These are phyloP conservation scores for Cyphomyrmex costatus DNA, from an alignment of 1,140 invertebrate species.

Conservation along the genomic window DNA sequence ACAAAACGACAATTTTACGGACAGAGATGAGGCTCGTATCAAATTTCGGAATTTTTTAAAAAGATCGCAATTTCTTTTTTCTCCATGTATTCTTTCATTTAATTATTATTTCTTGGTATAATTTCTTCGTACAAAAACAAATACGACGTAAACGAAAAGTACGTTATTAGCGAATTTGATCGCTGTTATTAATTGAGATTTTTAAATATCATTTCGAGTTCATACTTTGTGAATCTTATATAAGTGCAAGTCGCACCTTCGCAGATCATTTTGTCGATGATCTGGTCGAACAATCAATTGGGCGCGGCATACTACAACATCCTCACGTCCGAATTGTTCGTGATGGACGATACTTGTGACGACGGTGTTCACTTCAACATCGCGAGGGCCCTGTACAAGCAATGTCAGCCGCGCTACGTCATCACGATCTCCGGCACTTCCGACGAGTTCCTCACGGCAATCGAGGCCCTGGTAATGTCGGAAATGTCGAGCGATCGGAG, in stretches of 20 bases:
- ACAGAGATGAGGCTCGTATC: conserved; percentile 63
- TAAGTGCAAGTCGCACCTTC: not conserved
- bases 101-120: not conserved
- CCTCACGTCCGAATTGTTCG: conserved; percentile 88
- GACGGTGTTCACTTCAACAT: conserved; percentile 80
- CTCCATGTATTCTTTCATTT: not conserved
- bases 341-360: conserved; percentile 83
- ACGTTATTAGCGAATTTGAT: not conserved
- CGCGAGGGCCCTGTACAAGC: conserved; percentile 88
- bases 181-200: not conserved
- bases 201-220: not conserved
- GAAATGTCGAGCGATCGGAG: conserved; percentile 73
- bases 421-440: conserved; percentile 86
- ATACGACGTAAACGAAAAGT: not conserved
- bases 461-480: conserved; percentile 80
- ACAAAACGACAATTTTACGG: not conserved
- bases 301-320: conserved; percentile 90
- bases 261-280: conserved; percentile 67
- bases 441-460: conserved; percentile 85
- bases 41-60: not conserved
- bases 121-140: not conserved
- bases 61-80: not conserved
- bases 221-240: not conserved
- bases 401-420: conserved; percentile 89
- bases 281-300: conserved; percentile 66